Base-by-base conservation (phyloP, 2,113 vertebrate species). In the Syngnathoides biaculeatus region DNA sequence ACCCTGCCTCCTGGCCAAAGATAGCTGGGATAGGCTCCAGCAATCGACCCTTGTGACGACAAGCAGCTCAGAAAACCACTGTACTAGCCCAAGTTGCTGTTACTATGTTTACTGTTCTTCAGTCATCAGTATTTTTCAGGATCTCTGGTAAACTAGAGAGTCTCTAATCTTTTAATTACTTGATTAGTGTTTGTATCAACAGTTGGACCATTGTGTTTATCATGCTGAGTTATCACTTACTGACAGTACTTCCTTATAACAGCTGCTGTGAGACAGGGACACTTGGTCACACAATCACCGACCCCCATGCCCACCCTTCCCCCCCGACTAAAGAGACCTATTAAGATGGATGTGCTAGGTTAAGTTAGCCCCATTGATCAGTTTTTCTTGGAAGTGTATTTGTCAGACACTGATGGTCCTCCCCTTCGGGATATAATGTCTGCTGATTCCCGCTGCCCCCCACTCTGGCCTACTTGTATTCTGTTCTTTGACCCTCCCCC, bases 381-480 rank as follows among this genome's bases (percentile, higher is more conserved):
- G 48, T 84, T 88, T 87, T 85, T 84, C 89, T 88, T 69, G 30
- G 58, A 77, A 77, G 74, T 78, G 71, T 80, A 86, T 84, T 86
- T 85, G 72, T 76, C 78, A 75, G 72, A 80, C 80, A 78, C 74
- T 87, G 79, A 85, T 84, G 67, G 72, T 67, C 65, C 67, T 82
- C 42, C 74, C 79, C 87, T 75, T 84, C 67, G 64, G 83, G 84
- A 69, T 72, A 82, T 78, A 56, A 73, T 72, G 78, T 80, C 79
- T 86, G 73, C 50, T 64, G 64, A 73, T 48, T 63, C 57, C 67
- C 64, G 45, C 68, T 71, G n/a, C 0, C 52, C 61, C 65, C 61
- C 60, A 65, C n/a, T 22, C 64, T 74, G 73, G 69, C 72, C 77
- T 42, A 71, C 60, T 81, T 72, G 55, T 70, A 65, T 59, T 69